A percentile compares a stretch with the other conserved stretches of the same genome.
These are phyloP conservation scores for Parauchenoglanis ngamensis DNA, from an alignment of 2,797 vertebrate genomes.

Conservation along the genomic window DNA sequence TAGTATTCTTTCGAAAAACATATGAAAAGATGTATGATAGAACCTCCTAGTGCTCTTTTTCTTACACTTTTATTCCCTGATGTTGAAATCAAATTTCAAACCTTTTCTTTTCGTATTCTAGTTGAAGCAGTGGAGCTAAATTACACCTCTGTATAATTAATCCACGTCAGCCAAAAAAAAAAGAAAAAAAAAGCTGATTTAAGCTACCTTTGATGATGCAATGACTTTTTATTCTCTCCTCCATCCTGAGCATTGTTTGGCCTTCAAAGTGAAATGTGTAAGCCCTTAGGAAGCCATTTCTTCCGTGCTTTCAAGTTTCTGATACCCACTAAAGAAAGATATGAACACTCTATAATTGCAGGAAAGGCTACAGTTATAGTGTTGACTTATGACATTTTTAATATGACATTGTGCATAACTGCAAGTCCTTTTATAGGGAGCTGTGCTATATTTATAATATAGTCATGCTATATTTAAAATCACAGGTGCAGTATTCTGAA, in stretches of 20 bases:
- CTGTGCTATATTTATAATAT: not conserved
- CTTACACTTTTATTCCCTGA: slow-evolving; percentile 34
- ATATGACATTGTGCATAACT: slow-evolving; percentile 15
- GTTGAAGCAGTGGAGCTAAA: slow-evolving; percentile 66
- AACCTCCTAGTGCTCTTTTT: slow-evolving; percentile 36
- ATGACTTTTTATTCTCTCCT: slow-evolving; percentile 49
- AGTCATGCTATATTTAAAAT: not conserved
- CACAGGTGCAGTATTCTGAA: not conserved
- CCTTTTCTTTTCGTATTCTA: slow-evolving; percentile 66
- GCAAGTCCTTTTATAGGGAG: slow-evolving; percentile 14
- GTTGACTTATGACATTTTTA: slow-evolving; percentile 10
- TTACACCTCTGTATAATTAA: slow-evolving; percentile 76
- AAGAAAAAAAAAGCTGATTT: slow-evolving; percentile 63
- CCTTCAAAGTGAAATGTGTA: slow-evolving; percentile 67
- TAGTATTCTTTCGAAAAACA: slow-evolving; percentile 15
- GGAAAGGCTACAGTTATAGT: slow-evolving; percentile 11
- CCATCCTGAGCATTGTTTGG: slow-evolving; percentile 53
- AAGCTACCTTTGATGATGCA: slow-evolving; percentile 73
- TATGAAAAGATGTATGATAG: slow-evolving; percentile 21
- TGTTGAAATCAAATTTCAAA: slow-evolving; percentile 48
- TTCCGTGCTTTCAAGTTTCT: slow-evolving; percentile 72
- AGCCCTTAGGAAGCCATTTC: slow-evolving; percentile 67
- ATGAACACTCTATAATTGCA: slow-evolving; percentile 24
- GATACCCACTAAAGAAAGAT: slow-evolving; percentile 63
- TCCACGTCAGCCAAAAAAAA: slow-evolving; percentile 70